Percentiles rank a stretch among this genome's conserved stretches.
phyloP scores from a whole-genome alignment of 2,888 invertebrate genomes.

The Ptychoptera albimana region DNA sequence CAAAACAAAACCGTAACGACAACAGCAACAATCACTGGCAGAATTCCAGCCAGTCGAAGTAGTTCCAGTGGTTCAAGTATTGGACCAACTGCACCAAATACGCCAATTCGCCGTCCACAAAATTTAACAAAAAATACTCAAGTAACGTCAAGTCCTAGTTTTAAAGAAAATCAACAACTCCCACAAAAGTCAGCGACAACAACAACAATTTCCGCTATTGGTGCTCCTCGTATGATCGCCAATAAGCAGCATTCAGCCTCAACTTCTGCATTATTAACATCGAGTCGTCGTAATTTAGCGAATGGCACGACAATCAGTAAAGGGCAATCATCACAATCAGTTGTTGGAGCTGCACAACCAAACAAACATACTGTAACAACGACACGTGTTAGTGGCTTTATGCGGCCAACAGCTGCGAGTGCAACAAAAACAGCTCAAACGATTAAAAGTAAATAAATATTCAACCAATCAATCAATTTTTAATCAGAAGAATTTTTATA shows the following conservation, averaged over 20 bases:
- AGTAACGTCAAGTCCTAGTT: constrained; percentile 18
- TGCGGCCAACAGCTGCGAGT: constrained; percentile 78
- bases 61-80: constrained; percentile 43
- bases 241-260: not conserved
- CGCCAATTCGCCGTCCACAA: constrained; percentile 15
- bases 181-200: constrained; percentile 8
- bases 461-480: no score
- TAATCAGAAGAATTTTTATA: no score
- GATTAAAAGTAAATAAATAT: not conserved
- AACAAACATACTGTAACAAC: constrained; percentile 7
- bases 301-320: no score
- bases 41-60: constrained; percentile 40
- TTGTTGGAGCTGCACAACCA: no score
- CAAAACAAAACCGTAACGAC: constrained; percentile 28
- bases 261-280: not conserved
- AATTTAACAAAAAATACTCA: constrained; percentile 6
- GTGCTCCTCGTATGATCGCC: not conserved
- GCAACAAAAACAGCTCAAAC: constrained; percentile 43
- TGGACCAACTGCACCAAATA: constrained; percentile 27
- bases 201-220: constrained; percentile 7
- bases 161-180: constrained; percentile 29
- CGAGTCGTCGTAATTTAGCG: not conserved
- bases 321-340: no score
- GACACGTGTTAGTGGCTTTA: constrained; percentile 43
- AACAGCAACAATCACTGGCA: constrained; percentile 17